These are phyloP conservation scores for Dinocampus coccinellae DNA, from an alignment of 2,888 invertebrate genomes.

Conservation along the genomic window DNA sequence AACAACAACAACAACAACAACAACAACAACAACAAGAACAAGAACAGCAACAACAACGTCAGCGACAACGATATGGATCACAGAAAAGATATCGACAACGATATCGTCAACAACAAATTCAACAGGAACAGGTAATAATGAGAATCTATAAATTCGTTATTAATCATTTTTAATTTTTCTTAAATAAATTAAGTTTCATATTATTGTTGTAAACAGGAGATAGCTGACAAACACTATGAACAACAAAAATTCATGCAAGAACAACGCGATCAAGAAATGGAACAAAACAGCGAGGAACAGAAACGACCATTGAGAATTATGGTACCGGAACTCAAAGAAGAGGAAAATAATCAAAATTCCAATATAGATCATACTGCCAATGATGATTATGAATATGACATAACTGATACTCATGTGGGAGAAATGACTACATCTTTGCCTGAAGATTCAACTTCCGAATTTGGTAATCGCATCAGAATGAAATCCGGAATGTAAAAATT, in stretches of 20 bases:
- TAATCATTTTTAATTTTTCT: not conserved
- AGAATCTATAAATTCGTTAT: not conserved
- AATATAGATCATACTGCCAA: slow-evolving; percentile 46
- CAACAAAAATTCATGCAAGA: slow-evolving; percentile 36
- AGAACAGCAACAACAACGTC: slow-evolving; percentile 51
- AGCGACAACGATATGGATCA: slow-evolving; percentile 26
- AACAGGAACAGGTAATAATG: slow-evolving; percentile 40
- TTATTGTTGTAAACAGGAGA: slow-evolving; percentile 30
- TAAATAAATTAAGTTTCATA: not conserved
- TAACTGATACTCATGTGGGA: slow-evolving; percentile 42
- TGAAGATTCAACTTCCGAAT: slow-evolving; percentile 47
- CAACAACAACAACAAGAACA: slow-evolving; percentile 42
- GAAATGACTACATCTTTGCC: slow-evolving; percentile 36
- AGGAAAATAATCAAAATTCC: slow-evolving; percentile 60
- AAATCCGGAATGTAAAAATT: slow-evolving; percentile 38
- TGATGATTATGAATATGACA: slow-evolving; percentile 58
- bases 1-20: slow-evolving; percentile 45
- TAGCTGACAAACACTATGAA: slow-evolving; percentile 44
- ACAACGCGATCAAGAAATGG: slow-evolving; percentile 32
- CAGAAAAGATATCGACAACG: slow-evolving; percentile 38
- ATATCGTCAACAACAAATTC: slow-evolving; percentile 42
- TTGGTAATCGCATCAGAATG: slow-evolving; percentile 55
- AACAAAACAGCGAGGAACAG: slow-evolving; percentile 41
- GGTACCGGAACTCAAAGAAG: slow-evolving; percentile 69
- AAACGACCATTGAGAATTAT: slow-evolving; percentile 70